phyloP scores from a whole-genome alignment of 2,797 vertebrate species.

The Gymnothorax javanicus region DNA sequence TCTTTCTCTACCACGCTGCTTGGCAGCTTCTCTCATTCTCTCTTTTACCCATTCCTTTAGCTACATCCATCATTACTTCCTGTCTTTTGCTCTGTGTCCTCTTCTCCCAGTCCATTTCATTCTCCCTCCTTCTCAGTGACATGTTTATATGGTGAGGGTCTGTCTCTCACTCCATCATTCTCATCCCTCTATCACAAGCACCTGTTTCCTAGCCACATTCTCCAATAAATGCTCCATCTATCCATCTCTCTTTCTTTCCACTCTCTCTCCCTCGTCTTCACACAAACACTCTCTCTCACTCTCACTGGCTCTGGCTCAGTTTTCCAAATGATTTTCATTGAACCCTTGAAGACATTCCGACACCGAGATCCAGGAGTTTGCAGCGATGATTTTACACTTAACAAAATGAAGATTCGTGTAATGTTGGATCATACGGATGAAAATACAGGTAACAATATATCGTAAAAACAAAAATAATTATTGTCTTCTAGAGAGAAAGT shows the following conservation, averaged over 20 bases:
- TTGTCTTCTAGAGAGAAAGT: too few species aligned
- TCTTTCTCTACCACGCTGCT: neutral
- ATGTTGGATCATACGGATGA: too few species aligned
- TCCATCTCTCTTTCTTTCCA: neutral
- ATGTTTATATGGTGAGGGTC: neutral
- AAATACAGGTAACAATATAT: too few species aligned
- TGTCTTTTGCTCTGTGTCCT: neutral
- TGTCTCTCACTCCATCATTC: slow-evolving; percentile 7
- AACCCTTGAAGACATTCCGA: too few species aligned
- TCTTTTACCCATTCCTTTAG: neutral
- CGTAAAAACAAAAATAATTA: too few species aligned
- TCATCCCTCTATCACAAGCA: neutral
- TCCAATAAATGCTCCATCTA: neutral
- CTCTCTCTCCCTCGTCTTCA: too few species aligned
- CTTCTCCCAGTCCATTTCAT: neutral
- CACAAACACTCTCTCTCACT: neutral
- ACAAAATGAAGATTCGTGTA: too few species aligned
- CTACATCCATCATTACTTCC: slow-evolving; percentile 1
- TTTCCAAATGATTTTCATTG: neutral
- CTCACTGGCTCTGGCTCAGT: neutral
- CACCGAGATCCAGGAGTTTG: too few species aligned
- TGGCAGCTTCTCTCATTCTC: neutral
- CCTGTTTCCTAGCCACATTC: neutral
- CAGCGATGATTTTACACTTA: too few species aligned
- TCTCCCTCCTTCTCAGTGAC: neutral